Evolutionary conservation across 2,113 vertebrate species (phyloP).

Genomic region (Neopipo cinnamomea): DNA sequence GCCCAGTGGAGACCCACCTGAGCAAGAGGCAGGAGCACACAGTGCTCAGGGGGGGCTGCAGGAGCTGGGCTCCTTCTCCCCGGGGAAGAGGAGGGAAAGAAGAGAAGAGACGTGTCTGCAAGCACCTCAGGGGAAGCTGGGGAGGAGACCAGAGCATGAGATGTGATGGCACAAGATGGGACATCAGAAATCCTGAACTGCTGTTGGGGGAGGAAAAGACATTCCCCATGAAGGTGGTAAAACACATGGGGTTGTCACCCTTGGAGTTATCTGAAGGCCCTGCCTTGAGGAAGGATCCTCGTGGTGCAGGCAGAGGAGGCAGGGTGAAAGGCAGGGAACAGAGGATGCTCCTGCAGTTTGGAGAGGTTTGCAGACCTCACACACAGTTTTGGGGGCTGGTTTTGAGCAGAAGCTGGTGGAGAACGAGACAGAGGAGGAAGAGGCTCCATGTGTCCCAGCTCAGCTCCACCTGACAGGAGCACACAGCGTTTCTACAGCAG

Average conservation of each 20-base stretch:
- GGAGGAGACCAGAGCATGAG: neutral
- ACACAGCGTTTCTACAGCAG: neutral
- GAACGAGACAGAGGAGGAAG: neutral
- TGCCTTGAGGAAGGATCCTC: neutral
- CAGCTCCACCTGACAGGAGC: neutral
- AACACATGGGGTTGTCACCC: neutral
- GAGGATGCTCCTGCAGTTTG: neutral
- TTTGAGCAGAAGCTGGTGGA: neutral
- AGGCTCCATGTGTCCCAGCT: neutral
- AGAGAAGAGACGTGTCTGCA: neutral
- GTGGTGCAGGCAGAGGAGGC: neutral
- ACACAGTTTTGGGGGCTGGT: neutral
- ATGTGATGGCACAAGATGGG: neutral
- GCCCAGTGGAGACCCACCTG: neutral
- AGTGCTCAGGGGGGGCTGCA: neutral
- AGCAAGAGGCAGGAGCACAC: neutral
- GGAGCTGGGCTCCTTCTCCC: neutral
- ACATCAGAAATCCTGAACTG: neutral
- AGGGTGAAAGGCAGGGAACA: neutral
- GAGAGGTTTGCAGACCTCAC: neutral
- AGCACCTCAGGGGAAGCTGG: neutral
- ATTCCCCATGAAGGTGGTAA: neutral
- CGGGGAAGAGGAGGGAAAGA: neutral
- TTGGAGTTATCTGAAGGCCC: neutral
- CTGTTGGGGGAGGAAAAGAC: rapidly evolving